A percentile compares a stretch with the other conserved stretches of the same genome.
phyloP scores from a whole-genome alignment of 2,797 vertebrate species.

The Heteromormyrus szaboi region DNA sequence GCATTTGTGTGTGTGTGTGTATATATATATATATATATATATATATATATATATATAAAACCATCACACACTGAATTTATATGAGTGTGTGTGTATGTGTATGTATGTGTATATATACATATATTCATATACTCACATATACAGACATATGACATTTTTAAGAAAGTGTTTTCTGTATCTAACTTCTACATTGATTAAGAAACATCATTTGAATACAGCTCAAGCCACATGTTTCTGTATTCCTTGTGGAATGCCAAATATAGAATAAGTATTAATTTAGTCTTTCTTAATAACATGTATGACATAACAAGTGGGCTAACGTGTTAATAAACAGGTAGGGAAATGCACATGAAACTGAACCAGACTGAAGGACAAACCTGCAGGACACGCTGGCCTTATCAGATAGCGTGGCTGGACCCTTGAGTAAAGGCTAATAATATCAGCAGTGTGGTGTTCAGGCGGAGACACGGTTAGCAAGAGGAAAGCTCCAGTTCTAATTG shows the following conservation, averaged over 20 bases:
- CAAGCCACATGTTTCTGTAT: background rate
- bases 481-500: constrained; percentile 19
- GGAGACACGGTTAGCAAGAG: background rate
- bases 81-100: background rate
- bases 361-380: constrained; percentile 25
- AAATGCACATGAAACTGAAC: background rate
- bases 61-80: background rate
- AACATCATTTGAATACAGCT: background rate
- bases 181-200: background rate
- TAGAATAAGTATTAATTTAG: background rate
- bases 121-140: background rate
- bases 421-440: constrained; percentile 38
- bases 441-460: background rate
- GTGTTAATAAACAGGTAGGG: background rate
- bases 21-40: background rate
- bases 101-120: background rate
- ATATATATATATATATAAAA: background rate
- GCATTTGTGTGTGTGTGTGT: background rate
- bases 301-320: background rate
- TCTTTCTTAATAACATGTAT: background rate
- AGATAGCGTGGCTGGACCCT: constrained; percentile 28
- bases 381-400: constrained; percentile 21
- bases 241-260: background rate
- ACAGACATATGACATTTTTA: background rate
- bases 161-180: background rate